Evolutionary conservation across 2,797 vertebrate genomes (phyloP), one percentile per base, ranked within the genome.

Genomic region (Triplophysa bombifrons): DNA sequence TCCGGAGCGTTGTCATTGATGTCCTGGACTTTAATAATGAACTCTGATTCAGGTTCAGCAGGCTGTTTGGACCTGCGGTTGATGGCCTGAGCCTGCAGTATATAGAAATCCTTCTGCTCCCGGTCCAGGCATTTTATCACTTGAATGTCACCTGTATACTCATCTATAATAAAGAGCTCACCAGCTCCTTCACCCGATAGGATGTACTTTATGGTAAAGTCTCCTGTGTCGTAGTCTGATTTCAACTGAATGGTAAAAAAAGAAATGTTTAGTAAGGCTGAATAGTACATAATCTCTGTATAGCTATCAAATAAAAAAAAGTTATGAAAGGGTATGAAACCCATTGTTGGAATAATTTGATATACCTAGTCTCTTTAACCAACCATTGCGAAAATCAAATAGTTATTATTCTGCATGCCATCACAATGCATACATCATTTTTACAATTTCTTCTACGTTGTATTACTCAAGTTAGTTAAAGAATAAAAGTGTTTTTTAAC

Each of bases 1-100:
- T 92, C 88, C 0, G 97, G 97, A 83, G 89, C 90, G 68, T 97
- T 96, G 88, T 99, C 96, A 82, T 99, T 99, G 91, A 97, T 86
- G 91, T 99, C 97, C 87, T 88, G 93, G 80, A 99, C 95, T 84
- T 92, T 96, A 91, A 99, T 95, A 89, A 96, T 94, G 88, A 99
- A 97, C 88, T 96, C 95, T 12, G 95, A 98, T 82, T 96, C 93
- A 2, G 95, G 92, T 85, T 98, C 97, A 83, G 96, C 91, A 1
- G 95, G 94, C 83, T 93, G 88, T 0, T 89, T 86, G 58, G 94
- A 92, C n/a, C 55, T 85, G 82, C 80, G 91, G 86, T 96, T 93
- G 85, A 95, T 93, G 51, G 94, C 96, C 81, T 95, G 92, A 7
- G 96, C 96, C 88, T 88, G 94, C 20, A 99, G 92, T 6, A 89